A percentile compares a stretch with the other conserved stretches of the same genome.
Evolutionary conservation across 1,140 invertebrate species (phyloP).

Genomic region (Andrena cerasifolii): DNA sequence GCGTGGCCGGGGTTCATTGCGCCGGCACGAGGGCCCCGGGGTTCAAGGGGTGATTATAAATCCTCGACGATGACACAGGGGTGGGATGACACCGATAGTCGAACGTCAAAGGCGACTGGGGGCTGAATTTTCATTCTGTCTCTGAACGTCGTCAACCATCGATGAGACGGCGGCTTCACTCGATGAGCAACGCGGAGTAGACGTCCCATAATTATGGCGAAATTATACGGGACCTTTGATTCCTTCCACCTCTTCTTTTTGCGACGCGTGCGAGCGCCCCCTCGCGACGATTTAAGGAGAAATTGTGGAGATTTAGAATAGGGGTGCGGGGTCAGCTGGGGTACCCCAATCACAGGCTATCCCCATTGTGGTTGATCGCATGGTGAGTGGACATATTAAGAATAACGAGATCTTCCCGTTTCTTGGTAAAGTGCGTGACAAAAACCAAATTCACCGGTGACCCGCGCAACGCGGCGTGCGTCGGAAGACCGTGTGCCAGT

Average conservation of each 20-base stretch:
- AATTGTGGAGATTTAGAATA: neutral
- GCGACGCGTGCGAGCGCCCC: neutral
- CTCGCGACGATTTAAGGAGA: neutral
- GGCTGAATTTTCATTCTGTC: constrained; percentile 40
- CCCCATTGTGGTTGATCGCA: too few species aligned
- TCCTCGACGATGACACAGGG: constrained; percentile 35
- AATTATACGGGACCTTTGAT: constrained; percentile 40
- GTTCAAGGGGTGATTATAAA: constrained; percentile 44
- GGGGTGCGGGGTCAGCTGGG: too few species aligned
- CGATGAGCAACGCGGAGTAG: neutral
- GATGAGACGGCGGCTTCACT: neutral
- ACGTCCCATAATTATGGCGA: constrained; percentile 26
- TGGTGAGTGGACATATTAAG: too few species aligned
- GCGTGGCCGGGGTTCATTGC: constrained; percentile 9
- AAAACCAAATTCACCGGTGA: too few species aligned
- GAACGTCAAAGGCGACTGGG: constrained; percentile 32
- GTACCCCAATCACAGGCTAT: too few species aligned
- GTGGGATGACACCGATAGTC: constrained; percentile 43
- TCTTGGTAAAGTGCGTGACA: too few species aligned
- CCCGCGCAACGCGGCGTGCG: too few species aligned
- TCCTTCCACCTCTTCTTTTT: neutral
- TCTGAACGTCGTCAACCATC: constrained; percentile 25
- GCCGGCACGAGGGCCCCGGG: neutral
- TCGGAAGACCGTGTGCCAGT: neutral
- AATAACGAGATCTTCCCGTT: too few species aligned